phyloP scores from a whole-genome alignment of 1,140 invertebrate species.

The Aleiodes sp. region DNA sequence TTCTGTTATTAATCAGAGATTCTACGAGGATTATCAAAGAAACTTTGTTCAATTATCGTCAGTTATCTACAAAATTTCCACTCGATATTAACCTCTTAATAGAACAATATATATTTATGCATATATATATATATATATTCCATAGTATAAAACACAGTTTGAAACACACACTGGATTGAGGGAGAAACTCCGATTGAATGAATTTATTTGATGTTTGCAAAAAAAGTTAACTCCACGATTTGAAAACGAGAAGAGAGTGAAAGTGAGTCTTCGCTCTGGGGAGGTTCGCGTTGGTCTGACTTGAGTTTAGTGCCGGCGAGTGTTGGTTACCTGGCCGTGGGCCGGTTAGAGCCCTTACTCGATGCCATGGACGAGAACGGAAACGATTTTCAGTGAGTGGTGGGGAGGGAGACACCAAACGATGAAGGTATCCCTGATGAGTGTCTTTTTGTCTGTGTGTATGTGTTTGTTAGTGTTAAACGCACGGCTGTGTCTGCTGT shows the following conservation, averaged over 20 bases:
- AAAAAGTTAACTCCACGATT: no score
- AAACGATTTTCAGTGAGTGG: conserved; percentile 40
- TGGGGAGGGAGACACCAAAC: conserved; percentile 46
- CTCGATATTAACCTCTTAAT: no score
- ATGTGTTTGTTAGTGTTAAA: background rate
- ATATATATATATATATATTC: no score
- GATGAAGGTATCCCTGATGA: background rate
- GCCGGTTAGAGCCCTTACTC: conserved; percentile 55
- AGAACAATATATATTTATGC: no score
- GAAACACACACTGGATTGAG: no score
- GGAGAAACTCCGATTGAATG: no score
- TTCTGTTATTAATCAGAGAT: no score
- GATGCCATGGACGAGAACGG: conserved; percentile 32
- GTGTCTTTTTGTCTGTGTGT: background rate
- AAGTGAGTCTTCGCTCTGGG: conserved; percentile 66
- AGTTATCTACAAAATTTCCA: no score
- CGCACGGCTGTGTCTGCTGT: background rate
- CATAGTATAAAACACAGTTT: no score
- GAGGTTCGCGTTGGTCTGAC: conserved; percentile 66
- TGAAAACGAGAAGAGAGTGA: conserved; percentile 56
- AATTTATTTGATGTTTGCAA: no score
- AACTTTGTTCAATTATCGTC: no score
- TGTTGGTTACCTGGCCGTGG: conserved; percentile 58
- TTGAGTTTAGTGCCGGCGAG: conserved; percentile 57
- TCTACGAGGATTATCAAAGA: no score